Conservation (phyloP, 2,113 vertebrate genomes). For the Oryctolagus cuniculus region mOryCun1.1 NC_091435.1:129181001-129181500, state of each 20-base stretch:
- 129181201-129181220: neutral
- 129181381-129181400: neutral
- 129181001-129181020: neutral
- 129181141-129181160: conserved; percentile 14
- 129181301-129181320: neutral
- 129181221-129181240: neutral
- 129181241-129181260: neutral
- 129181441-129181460: neutral
- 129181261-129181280: neutral
- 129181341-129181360: neutral
- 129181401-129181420: neutral
- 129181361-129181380: neutral
- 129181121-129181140: neutral
- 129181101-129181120: neutral
- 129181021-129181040: neutral
- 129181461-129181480: neutral
- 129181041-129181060: neutral
- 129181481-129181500: neutral
- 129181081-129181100: conserved; percentile 14
- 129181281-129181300: neutral
- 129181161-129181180: neutral
- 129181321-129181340: neutral
- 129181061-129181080: neutral
- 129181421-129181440: conserved; percentile 23
- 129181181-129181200: neutral